Percentiles rank a stretch among this genome's conserved stretches.
These are phyloP conservation scores for Sebastes alutus DNA, from an alignment of 2,797 vertebrate genomes.

Conservation along the genomic window DNA sequence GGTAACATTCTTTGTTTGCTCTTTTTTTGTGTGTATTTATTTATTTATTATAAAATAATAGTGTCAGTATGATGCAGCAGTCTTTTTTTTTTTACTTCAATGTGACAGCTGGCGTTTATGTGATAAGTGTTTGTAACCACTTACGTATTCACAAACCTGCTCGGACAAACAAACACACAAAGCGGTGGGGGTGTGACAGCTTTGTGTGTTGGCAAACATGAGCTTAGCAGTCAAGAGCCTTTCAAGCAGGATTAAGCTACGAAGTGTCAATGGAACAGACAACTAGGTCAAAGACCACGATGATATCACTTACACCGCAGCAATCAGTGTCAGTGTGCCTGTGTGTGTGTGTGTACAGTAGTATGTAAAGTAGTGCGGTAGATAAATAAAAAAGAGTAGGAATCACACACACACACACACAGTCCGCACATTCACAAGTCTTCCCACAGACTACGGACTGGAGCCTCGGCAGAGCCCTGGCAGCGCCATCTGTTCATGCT, in stretches of 20 bases:
- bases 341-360: neutral
- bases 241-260: constrained; percentile 72
- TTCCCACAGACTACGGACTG: constrained; percentile 49
- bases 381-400: constrained; percentile 11
- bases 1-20: neutral
- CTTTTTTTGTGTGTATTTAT: neutral
- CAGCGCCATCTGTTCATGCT: constrained; percentile 76
- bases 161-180: constrained; percentile 6
- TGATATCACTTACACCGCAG: constrained; percentile 59
- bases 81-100: neutral
- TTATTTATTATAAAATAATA: neutral
- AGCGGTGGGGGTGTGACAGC: constrained; percentile 17
- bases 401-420: constrained; percentile 13
- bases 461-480: constrained; percentile 59
- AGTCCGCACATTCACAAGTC: constrained; percentile 42
- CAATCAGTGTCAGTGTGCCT: constrained; percentile 17
- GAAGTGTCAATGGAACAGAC: constrained; percentile 69
- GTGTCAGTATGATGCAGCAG: neutral
- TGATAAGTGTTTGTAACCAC: neutral
- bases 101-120: neutral
- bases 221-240: constrained; percentile 69
- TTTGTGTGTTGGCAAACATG: constrained; percentile 72
- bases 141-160: constrained; percentile 2
- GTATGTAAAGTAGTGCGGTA: neutral
- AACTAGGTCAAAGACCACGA: constrained; percentile 70